phyloP scores from a whole-genome alignment of 2,113 vertebrate genomes.

The Chaenogobius annularis region DNA sequence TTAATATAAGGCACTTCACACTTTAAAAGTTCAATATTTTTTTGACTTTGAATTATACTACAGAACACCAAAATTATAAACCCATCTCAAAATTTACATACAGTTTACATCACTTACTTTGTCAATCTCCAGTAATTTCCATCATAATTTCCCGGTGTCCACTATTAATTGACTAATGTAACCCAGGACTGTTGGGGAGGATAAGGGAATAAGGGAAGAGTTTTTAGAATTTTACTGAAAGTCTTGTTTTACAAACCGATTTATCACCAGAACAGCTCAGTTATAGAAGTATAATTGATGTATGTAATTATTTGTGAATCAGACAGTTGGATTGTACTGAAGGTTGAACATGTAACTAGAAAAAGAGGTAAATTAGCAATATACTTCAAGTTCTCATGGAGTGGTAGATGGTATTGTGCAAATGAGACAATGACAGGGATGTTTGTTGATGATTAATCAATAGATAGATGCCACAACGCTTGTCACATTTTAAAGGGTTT shows the following conservation, averaged over 20 bases:
- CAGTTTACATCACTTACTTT: too few relatives aligned
- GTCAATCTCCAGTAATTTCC: too few relatives aligned
- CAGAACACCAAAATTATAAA: neutral
- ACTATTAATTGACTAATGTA: too few relatives aligned
- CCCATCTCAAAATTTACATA: neutral
- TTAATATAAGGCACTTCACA: neutral
- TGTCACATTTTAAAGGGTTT: too few relatives aligned
- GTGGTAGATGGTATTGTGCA: conserved; percentile 16
- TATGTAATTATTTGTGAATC: neutral
- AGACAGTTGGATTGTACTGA: conserved; percentile 9
- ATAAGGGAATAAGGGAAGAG: too few relatives aligned
- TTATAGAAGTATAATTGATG: neutral
- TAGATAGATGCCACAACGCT: neutral
- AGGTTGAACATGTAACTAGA: conserved; percentile 11
- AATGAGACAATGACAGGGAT: too few relatives aligned
- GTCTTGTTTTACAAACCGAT: neutral
- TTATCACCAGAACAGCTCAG: neutral
- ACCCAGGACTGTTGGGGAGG: too few relatives aligned
- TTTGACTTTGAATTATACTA: neutral
- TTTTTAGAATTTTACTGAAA: neutral
- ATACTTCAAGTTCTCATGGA: conserved; percentile 65
- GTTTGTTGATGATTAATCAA: neutral
- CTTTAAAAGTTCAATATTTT: neutral
- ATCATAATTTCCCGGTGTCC: too few relatives aligned
- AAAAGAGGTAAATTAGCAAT: conserved; percentile 22